Conservation (phyloP, 2,888 invertebrate species). For the Ichneumon xanthorius region DNA sequence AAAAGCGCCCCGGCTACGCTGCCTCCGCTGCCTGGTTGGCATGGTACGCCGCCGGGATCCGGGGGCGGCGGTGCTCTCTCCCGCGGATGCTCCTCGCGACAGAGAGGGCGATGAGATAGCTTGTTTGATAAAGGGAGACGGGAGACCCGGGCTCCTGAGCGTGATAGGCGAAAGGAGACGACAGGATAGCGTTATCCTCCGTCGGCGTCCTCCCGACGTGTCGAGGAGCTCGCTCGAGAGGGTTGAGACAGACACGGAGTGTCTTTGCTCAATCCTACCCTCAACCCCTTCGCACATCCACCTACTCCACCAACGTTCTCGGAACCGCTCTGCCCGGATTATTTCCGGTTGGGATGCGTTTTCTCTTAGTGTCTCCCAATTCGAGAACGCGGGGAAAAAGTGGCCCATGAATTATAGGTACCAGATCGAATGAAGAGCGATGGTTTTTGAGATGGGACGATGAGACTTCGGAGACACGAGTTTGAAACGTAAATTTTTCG, state of each 20-base stretch:
- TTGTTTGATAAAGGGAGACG: conserved; percentile 64
- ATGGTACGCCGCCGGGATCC: conserved; percentile 73
- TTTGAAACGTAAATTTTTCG: neutral
- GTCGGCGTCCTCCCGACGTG: conserved; percentile 56
- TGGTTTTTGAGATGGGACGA: neutral
- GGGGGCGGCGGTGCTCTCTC: conserved; percentile 74
- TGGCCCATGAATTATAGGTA: neutral
- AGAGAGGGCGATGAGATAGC: conserved; percentile 71
- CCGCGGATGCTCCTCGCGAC: conserved; percentile 64
- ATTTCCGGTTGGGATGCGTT: neutral
- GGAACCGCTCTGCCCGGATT: neutral
- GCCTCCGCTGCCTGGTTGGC: conserved; percentile 79
- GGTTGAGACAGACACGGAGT: conserved; percentile 20
- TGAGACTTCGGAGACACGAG: neutral
- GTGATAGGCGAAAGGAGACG: conserved; percentile 42
- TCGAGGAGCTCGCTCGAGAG: conserved; percentile 43
- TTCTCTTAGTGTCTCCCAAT: neutral
- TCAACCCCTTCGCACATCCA: conserved; percentile 11
- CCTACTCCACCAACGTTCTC: conserved; percentile 16
- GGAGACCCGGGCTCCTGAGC: conserved; percentile 47
- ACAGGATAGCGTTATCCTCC: conserved; percentile 54
- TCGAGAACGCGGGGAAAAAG: neutral
- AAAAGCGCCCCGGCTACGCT: conserved; percentile 79
- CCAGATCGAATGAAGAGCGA: neutral
- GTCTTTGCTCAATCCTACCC: conserved; percentile 15